These are phyloP conservation scores for Nerophis lumbriciformis DNA, from an alignment of 2,113 vertebrate genomes.

Conservation along the genomic window DNA sequence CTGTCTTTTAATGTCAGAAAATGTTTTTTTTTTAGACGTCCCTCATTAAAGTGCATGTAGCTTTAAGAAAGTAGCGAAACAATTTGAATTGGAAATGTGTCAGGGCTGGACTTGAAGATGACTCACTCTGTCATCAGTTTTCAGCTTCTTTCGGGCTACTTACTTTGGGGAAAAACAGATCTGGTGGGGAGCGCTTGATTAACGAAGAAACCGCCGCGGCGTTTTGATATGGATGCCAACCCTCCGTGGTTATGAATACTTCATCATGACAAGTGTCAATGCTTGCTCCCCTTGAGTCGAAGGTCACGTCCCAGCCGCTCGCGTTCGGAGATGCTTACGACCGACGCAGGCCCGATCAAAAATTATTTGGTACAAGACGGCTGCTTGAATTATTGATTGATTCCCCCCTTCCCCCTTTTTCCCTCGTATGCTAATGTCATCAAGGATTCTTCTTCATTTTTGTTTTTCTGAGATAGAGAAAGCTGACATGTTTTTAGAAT, in stretches of 20 bases:
- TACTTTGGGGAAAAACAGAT: slow-evolving; percentile 64
- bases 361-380: slow-evolving; percentile 59
- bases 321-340: slow-evolving; percentile 46
- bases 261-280: slow-evolving; percentile 72
- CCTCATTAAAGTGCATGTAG: slow-evolving; percentile 79
- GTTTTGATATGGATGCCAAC: slow-evolving; percentile 64
- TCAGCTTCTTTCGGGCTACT: slow-evolving; percentile 63
- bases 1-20: slow-evolving; percentile 76
- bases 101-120: slow-evolving; percentile 55
- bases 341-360: slow-evolving; percentile 58
- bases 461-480: slow-evolving; percentile 27
- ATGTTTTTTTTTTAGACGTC: slow-evolving; percentile 77
- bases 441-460: slow-evolving; percentile 42
- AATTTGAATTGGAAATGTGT: slow-evolving; percentile 76
- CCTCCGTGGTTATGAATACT: slow-evolving; percentile 67
- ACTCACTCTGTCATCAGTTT: slow-evolving; percentile 70
- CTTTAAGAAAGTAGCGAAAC: slow-evolving; percentile 66
- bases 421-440: slow-evolving; percentile 61
- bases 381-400: slow-evolving; percentile 65
- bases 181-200: slow-evolving; percentile 49
- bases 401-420: slow-evolving; percentile 24
- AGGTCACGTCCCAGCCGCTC: slow-evolving; percentile 59
- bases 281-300: slow-evolving; percentile 65
- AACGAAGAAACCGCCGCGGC: slow-evolving; percentile 61
- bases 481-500: slow-evolving; percentile 16